Percentiles rank a stretch among this genome's conserved stretches.
These are phyloP conservation scores for Gryon sp. DNA, from an alignment of 1,140 invertebrate genomes.

Conservation along the genomic window DNA sequence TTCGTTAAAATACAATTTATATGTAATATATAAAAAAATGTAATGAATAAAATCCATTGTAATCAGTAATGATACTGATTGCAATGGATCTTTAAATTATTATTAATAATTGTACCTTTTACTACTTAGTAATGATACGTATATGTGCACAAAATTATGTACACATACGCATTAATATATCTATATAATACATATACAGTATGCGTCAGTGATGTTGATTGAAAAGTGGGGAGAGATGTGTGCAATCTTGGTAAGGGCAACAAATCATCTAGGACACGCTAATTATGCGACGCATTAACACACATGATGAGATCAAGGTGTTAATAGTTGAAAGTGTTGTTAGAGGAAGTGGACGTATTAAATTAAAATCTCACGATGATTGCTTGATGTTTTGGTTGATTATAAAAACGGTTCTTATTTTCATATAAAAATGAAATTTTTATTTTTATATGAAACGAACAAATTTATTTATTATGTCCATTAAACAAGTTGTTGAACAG, in stretches of 20 bases:
- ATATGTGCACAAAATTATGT: slow-evolving; percentile 1
- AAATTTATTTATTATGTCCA: too few relatives aligned
- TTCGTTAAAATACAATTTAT: too few relatives aligned
- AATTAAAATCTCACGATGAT: slow-evolving; percentile 17
- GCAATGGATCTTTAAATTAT: slow-evolving; percentile 59
- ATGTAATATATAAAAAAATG: too few relatives aligned
- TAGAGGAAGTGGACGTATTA: slow-evolving; percentile 57
- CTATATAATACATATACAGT: too few relatives aligned
- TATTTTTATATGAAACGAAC: too few relatives aligned
- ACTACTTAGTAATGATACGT: slow-evolving; percentile 2
- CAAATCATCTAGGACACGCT: slow-evolving; percentile 60
- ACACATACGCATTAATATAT: too few relatives aligned
- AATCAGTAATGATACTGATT: background rate
- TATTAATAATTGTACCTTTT: slow-evolving; percentile 43
- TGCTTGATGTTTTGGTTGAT: background rate
- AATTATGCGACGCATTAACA: slow-evolving; percentile 57
- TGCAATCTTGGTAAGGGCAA: slow-evolving; percentile 55
- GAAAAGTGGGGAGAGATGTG: slow-evolving; percentile 50
- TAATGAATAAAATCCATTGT: too few relatives aligned
- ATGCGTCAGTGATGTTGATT: slow-evolving; percentile 24
- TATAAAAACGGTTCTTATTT: background rate
- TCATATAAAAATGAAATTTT: background rate
- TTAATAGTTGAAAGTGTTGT: slow-evolving; percentile 55
- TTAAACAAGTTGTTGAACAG: too few relatives aligned
- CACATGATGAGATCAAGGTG: slow-evolving; percentile 54